Conservation (phyloP, 1,140 invertebrate species). For the Zaprionus kolodkinae region DNA sequence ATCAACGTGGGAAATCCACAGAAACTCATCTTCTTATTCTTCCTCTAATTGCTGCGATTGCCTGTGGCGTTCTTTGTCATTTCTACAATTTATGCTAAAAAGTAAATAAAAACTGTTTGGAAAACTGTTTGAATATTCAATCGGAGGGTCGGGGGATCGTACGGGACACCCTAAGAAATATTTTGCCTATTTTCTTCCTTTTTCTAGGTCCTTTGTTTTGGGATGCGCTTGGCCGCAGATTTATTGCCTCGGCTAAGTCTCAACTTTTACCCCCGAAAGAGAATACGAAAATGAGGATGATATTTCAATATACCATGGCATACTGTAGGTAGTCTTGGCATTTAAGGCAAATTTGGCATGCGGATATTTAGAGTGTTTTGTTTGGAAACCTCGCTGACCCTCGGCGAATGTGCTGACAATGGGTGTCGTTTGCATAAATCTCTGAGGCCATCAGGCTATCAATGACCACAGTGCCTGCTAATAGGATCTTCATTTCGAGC, state of each 20-base stretch:
- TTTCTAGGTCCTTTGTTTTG: slow-evolving; percentile 64
- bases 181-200: slow-evolving; percentile 55
- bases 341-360: slow-evolving; percentile 35
- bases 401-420: slow-evolving; percentile 6
- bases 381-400: slow-evolving; percentile 56
- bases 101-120: slow-evolving; percentile 46
- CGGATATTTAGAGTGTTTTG: slow-evolving; percentile 24
- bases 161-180: slow-evolving; percentile 16
- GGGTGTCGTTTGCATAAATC: slow-evolving; percentile 22
- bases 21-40: slow-evolving; percentile 48
- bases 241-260: slow-evolving; percentile 56
- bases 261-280: slow-evolving; percentile 39
- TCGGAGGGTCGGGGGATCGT: background rate
- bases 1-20: slow-evolving; percentile 67
- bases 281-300: slow-evolving; percentile 24
- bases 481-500: slow-evolving; percentile 41
- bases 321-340: slow-evolving; percentile 23
- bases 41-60: slow-evolving; percentile 64
- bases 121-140: slow-evolving; percentile 42
- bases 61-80: slow-evolving; percentile 25
- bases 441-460: slow-evolving; percentile 22
- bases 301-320: slow-evolving; percentile 51
- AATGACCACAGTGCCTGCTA: slow-evolving; percentile 44
- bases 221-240: slow-evolving; percentile 55
- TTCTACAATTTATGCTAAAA: slow-evolving; percentile 43